Conservation (phyloP, 2,888 invertebrate species). For the Thereva unica region DNA sequence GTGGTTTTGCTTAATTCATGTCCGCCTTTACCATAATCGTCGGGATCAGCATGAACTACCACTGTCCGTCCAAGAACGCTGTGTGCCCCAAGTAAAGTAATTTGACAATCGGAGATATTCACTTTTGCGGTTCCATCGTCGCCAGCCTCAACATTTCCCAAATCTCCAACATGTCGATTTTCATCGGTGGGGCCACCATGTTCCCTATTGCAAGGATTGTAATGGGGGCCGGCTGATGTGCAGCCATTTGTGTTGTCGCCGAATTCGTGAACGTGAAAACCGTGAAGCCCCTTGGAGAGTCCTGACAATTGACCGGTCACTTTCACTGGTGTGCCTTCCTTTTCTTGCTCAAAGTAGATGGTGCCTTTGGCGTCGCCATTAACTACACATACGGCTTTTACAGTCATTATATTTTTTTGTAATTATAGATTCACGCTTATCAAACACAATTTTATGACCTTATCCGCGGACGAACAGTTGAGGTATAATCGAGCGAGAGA, state of each 20-base stretch:
- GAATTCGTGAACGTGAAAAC: slow-evolving; percentile 93
- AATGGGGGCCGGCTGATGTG: slow-evolving; percentile 92
- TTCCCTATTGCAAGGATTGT: slow-evolving; percentile 79
- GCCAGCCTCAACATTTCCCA: slow-evolving; percentile 79
- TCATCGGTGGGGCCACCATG: slow-evolving; percentile 80
- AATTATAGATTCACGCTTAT: too few relatives aligned
- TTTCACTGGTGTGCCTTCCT: slow-evolving; percentile 68
- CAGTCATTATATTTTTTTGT: slow-evolving; percentile 58
- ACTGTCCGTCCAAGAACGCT: slow-evolving; percentile 83
- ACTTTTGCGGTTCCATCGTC: slow-evolving; percentile 66
- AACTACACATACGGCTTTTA: slow-evolving; percentile 85
- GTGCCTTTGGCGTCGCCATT: slow-evolving; percentile 85
- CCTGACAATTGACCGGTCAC: slow-evolving; percentile 84
- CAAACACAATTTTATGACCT: too few relatives aligned
- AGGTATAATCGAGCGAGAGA: too few relatives aligned
- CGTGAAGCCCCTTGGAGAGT: slow-evolving; percentile 69
- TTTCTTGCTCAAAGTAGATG: slow-evolving; percentile 76
- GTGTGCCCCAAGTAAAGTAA: slow-evolving; percentile 71
- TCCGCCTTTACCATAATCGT: slow-evolving; percentile 92
- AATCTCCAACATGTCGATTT: slow-evolving; percentile 85
- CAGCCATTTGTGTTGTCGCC: slow-evolving; percentile 96
- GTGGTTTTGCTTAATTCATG: slow-evolving; percentile 91
- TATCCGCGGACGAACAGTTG: too few relatives aligned
- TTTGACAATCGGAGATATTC: slow-evolving; percentile 65
- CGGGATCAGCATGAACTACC: slow-evolving; percentile 90